Evolutionary conservation across 1,140 invertebrate genomes (phyloP).

Genomic region (Calliphora vicina): DNA sequence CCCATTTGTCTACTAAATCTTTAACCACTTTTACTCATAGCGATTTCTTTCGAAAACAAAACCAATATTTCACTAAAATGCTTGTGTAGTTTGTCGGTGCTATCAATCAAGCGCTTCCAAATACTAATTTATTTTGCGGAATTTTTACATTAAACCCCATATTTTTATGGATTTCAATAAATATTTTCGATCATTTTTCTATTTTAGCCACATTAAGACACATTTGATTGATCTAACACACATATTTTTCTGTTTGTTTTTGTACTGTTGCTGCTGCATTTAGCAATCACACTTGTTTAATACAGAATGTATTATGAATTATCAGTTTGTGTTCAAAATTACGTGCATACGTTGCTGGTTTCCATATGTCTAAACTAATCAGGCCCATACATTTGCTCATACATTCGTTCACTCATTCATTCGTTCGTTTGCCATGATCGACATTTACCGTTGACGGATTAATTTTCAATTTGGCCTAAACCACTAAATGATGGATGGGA

Average conservation of each 20-base stretch:
- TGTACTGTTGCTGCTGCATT: constrained; percentile 13
- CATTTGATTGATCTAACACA: constrained; percentile 28
- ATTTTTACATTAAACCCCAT: constrained; percentile 19
- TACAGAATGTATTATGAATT: constrained; percentile 12
- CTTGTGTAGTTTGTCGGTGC: constrained; percentile 9
- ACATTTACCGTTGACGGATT: constrained; percentile 28
- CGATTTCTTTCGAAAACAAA: not conserved
- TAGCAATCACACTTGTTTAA: constrained; percentile 15
- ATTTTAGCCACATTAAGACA: constrained; percentile 21
- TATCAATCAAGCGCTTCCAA: constrained; percentile 13
- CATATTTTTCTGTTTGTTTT: not conserved
- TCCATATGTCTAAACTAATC: not conserved
- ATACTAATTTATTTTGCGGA: constrained; percentile 26
- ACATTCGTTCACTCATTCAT: not conserved
- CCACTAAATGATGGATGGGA: constrained; percentile 23
- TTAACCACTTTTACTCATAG: not conserved
- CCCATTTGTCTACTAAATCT: constrained; percentile 19
- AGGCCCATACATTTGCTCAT: not conserved
- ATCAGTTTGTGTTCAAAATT: not conserved
- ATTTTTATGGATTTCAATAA: not conserved
- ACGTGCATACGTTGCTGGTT: not conserved
- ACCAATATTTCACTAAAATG: not conserved
- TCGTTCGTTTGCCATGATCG: constrained; percentile 10
- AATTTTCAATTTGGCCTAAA: constrained; percentile 33
- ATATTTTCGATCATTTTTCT: not conserved